phyloP scores from a whole-genome alignment of 2,113 vertebrate genomes.

The Lagopus leucura region DNA sequence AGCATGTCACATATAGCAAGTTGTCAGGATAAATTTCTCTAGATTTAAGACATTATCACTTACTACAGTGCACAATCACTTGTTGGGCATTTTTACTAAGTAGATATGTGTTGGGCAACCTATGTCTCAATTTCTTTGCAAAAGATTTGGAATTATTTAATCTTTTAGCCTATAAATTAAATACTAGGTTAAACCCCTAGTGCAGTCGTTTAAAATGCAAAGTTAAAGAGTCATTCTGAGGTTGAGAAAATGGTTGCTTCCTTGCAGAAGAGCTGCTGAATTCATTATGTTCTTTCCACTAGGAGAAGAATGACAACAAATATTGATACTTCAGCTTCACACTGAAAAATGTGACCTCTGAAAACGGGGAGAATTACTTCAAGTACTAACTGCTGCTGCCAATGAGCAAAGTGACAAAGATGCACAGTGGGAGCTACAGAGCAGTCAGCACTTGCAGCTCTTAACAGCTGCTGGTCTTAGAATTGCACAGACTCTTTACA shows the following conservation, averaged over 20 bases:
- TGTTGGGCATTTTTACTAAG: not conserved
- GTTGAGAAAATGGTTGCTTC: not conserved
- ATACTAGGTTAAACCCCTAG: not conserved
- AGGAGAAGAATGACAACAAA: not conserved
- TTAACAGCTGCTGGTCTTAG: not conserved
- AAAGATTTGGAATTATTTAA: not conserved
- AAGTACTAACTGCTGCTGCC: not conserved
- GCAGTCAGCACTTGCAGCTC: not conserved
- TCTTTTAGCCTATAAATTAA: not conserved
- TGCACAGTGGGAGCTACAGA: not conserved
- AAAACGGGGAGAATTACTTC: rapidly evolving
- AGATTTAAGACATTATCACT: not conserved
- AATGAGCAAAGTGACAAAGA: not conserved
- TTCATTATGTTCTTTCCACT: not conserved
- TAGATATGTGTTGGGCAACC: not conserved
- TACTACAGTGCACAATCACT: not conserved
- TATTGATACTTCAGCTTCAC: not conserved
- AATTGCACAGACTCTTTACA: not conserved
- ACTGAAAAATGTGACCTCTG: not conserved
- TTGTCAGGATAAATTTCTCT: not conserved
- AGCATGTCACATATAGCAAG: not conserved
- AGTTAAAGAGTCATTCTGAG: not conserved
- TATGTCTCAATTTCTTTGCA: not conserved
- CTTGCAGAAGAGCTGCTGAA: not conserved
- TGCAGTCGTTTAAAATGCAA: not conserved